Evolutionary conservation across 2,797 vertebrate genomes (phyloP).

Genomic region (Diplodus sargus): DNA sequence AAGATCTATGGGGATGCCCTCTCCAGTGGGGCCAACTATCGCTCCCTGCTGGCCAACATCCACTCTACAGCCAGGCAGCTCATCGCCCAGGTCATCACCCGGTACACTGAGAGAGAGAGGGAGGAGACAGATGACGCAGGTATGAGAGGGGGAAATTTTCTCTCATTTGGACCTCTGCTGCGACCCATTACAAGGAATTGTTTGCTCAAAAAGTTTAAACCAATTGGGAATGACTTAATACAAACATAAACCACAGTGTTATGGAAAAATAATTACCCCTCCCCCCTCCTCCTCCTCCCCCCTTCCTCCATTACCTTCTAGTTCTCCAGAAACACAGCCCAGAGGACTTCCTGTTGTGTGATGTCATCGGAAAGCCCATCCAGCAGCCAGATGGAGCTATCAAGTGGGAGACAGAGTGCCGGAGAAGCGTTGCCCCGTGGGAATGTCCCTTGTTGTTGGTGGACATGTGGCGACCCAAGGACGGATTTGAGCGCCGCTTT

Average conservation of each 20-base stretch:
- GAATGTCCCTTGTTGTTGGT: slow-evolving; percentile 93
- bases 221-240: slow-evolving; percentile 60
- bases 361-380: slow-evolving; percentile 89
- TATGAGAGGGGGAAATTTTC: slow-evolving; percentile 59
- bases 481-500: slow-evolving; percentile 91
- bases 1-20: slow-evolving; percentile 89
- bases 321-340: slow-evolving; percentile 87
- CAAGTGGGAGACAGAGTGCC: slow-evolving; percentile 92
- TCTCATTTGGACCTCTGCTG: slow-evolving; percentile 60
- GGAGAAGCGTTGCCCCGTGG: slow-evolving; percentile 89
- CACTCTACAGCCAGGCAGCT: slow-evolving; percentile 86
- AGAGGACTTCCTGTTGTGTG: slow-evolving; percentile 90
- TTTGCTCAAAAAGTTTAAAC: slow-evolving; percentile 49
- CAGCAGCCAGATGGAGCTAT: slow-evolving; percentile 84
- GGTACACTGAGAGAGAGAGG: slow-evolving; percentile 87
- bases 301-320: slow-evolving; percentile 78
- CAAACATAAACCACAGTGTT: slow-evolving; percentile 65
- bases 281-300: slow-evolving; percentile 41
- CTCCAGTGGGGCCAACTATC: slow-evolving; percentile 88
- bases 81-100: slow-evolving; percentile 88
- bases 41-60: slow-evolving; percentile 86
- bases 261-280: slow-evolving; percentile 68
- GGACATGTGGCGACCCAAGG: slow-evolving; percentile 94
- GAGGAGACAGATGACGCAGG: slow-evolving; percentile 87
- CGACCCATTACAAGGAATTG: slow-evolving; percentile 52